phyloP scores from a whole-genome alignment of 2,797 vertebrate genomes.

The Sebastes hubbsi region DNA sequence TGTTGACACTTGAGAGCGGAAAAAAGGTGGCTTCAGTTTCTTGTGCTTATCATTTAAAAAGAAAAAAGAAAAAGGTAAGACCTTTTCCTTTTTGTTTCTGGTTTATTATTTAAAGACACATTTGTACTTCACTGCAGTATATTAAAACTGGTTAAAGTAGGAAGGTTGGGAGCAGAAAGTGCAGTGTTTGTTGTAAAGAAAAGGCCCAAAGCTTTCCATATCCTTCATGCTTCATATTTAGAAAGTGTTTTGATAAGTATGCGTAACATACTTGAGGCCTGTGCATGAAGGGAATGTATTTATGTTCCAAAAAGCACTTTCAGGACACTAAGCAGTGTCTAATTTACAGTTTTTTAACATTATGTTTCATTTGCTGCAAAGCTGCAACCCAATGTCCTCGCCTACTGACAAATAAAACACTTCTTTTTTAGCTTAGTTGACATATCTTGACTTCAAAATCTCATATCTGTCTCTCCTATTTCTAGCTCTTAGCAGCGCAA shows the following conservation, averaged over 20 bases:
- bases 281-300: neutral
- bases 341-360: neutral
- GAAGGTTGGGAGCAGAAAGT: neutral
- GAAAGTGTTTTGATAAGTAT: neutral
- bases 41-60: neutral
- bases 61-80: slow-evolving; percentile 48
- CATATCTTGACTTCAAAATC: neutral
- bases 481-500: neutral
- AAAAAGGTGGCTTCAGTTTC: slow-evolving; percentile 4
- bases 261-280: neutral
- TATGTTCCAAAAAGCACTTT: neutral
- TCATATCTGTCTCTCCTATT: neutral
- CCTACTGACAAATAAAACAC: neutral
- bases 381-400: neutral
- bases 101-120: neutral
- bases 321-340: neutral
- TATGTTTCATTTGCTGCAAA: neutral
- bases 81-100: neutral
- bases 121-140: neutral
- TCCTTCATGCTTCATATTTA: neutral
- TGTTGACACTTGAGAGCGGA: slow-evolving; percentile 5
- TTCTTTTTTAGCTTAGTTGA: neutral
- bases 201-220: neutral
- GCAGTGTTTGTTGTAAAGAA: neutral
- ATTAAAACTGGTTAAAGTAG: neutral